Base-by-base conservation (phyloP, 2,113 vertebrate genomes). In the Xiphias gladius region DNA sequence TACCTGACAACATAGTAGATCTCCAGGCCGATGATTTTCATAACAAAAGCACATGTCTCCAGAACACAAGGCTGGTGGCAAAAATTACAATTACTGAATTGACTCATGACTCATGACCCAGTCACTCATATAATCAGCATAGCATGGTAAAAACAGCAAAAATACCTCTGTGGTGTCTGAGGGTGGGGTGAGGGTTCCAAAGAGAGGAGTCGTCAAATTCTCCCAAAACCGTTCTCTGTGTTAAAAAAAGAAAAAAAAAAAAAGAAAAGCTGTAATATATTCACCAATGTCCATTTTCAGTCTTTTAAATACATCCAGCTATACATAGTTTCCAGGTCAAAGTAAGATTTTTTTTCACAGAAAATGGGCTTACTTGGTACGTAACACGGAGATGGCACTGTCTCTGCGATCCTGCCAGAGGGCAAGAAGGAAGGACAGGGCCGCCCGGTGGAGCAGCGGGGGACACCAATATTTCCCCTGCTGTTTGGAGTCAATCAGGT, bases 11-110 rank as follows among this genome's bases (percentile, higher is more conserved):
- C 97, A 43, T 98, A 99, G 94, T 97, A 98, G 92, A 99, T 97
- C 94, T 99, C 98, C 89, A 99, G 94, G 77, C 97, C 97, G 52
- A 99, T 97, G 19, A 99, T 99, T 92, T 99, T 99, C 97, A 99
- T 98, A 75, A 97, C 97, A 65, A 99, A 97, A 55, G 98, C 97
- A 87, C 98, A 99, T 8, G 98, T 98, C 90, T 99, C 98, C 94
- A 99, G 94, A 87, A 97, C 93, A 68, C 97, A 99, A 62, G 97
- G 96, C 98, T 99, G 91, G 1, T 58, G 69, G 19, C 30, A 88
- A 91, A 62, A 71, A 28, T n/a, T 0, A 39, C 4, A 39, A 26
- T 12, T 19, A 2, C 20, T 37, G 0, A 68, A 30, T 37, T 67
- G 0, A 75, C 9, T 68, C 0, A 11, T 41, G 1, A 57, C n/a